phyloP scores from a whole-genome alignment of 2,797 vertebrate genomes.

The Chelonia mydas region DNA sequence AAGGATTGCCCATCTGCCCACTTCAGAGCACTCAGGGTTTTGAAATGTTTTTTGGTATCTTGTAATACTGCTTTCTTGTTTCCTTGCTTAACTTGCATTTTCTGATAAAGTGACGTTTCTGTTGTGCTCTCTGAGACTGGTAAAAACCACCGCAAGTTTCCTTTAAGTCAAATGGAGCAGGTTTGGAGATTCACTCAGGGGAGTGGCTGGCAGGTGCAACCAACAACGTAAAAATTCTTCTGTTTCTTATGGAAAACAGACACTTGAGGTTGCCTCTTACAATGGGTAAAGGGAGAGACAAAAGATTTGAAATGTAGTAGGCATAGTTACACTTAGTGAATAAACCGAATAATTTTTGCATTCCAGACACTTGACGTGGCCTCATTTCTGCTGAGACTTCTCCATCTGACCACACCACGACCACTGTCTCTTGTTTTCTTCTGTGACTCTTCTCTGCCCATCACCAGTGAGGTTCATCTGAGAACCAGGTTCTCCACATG shows the following conservation, averaged over 20 bases:
- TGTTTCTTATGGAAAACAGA: not conserved
- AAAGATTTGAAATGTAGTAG: not conserved
- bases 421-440: no score
- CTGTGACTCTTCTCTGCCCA: no score
- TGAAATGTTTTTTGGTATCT: not conserved
- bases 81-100: not conserved
- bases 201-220: not conserved
- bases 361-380: not conserved
- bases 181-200: not conserved
- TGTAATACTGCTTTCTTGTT: not conserved
- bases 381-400: not conserved
- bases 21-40: not conserved
- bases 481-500: no score
- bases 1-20: not conserved
- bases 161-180: not conserved
- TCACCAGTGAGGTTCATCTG: no score
- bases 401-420: not conserved
- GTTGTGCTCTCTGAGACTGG: not conserved
- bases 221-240: not conserved
- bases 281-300: not conserved
- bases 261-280: not conserved
- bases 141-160: not conserved
- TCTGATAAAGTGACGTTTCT: not conserved
- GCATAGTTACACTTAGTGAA: not conserved
- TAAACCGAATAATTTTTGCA: not conserved